These are phyloP conservation scores for Acanthaster planci DNA, from an alignment of 35 echinoderm and acorn worm species.

Conservation along the genomic window DNA sequence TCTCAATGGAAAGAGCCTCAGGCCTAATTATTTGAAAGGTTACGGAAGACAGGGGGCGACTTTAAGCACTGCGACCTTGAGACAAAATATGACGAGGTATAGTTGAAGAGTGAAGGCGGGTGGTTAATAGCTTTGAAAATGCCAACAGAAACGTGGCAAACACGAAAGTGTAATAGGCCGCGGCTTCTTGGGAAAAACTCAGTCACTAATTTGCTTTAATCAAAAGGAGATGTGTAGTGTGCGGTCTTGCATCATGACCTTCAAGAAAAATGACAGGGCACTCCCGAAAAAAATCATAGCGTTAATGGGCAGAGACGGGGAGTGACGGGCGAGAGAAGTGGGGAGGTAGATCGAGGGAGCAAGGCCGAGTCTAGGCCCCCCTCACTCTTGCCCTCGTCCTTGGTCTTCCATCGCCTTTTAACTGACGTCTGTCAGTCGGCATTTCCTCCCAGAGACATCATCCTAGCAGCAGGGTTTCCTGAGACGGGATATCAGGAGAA, in stretches of 20 bases:
- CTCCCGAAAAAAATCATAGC: too few species aligned
- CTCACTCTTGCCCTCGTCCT: neutral
- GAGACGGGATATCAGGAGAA: conserved; percentile 20
- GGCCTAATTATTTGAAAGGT: conserved; percentile 1
- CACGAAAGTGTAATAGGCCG: neutral
- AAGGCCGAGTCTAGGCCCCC: neutral
- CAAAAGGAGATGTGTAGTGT: too few species aligned
- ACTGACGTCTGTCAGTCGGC: neutral
- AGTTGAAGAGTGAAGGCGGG: neutral
- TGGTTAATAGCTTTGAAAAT: too few species aligned
- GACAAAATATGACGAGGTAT: neutral
- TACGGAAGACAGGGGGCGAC: neutral
- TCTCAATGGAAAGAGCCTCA: neutral
- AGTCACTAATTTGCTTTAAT: too few species aligned
- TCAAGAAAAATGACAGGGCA: too few species aligned
- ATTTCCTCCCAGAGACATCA: conserved; percentile 13
- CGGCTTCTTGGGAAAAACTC: too few species aligned
- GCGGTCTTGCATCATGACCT: too few species aligned
- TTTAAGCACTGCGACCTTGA: neutral
- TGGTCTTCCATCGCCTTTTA: neutral
- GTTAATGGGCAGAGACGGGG: too few species aligned
- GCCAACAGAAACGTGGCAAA: neutral
- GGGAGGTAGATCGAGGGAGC: neutral
- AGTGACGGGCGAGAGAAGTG: too few species aligned
- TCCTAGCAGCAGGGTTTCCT: conserved; percentile 21